Base-by-base conservation (phyloP, 1,140 invertebrate genomes). In the Bombus terrestris region DNA sequence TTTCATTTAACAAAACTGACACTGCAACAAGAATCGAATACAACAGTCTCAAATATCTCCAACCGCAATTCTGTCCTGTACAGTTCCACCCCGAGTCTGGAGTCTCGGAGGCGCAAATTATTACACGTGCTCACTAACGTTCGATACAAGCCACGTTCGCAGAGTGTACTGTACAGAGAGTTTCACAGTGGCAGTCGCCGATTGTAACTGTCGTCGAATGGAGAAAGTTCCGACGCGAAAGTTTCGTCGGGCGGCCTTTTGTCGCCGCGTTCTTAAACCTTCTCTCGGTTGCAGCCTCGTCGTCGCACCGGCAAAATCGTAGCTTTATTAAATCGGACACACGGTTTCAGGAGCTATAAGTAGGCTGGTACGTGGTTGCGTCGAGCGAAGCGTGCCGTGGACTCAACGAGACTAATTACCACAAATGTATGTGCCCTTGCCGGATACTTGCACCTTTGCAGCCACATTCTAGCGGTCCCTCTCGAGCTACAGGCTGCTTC, bases 371-470 rank as follows among this genome's bases (percentile, higher is more conserved):
- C 47, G 81, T 77, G 72, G 72, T 35, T 15, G 59, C 25, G 79
- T 35, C 28, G 68, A 39, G 43, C 35, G 37, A 22, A 84, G 53
- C 83, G 83, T 84, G 83, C 53, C 76, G 32, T 72, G 1, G 53
- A 84, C 76, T 68, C 76, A 79, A 84, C 76, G 68, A 84, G 76
- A 72, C 83, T 84, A 84, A 84, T 84, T 79, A 79, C 53, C 25
- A 53, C 53, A 47, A 59, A 69, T 81, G 32, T 37, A 43, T 43
- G 71, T 35, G 32, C n/a, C n/a, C 39, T 80, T 35, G 10, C 37
- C 5, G 71, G 47, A 83, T 78, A 78, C 66, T 59, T 78, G 74
- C 64, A 57, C 18, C 62, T 68, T 77, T 57, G 18, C 81, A 74
- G 39, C 43, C 12, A 6, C 62, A 43, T 77, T 83, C 28, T 66